Evolutionary conservation across 2,797 vertebrate species (phyloP), one percentile per base, ranked within the genome.

Genomic region (Cuniculus paca): DNA sequence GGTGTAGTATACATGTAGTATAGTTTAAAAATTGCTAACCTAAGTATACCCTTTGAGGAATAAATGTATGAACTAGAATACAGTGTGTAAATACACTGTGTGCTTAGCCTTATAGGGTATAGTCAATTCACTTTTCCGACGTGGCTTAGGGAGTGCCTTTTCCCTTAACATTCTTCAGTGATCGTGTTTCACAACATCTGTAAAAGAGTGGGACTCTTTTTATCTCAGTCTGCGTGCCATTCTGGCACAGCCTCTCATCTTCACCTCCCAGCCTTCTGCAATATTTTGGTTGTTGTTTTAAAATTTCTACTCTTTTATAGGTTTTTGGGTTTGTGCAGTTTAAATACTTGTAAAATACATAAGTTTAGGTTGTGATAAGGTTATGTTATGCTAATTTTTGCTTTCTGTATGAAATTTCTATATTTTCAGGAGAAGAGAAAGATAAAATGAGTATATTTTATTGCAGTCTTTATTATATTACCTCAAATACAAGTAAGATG

Each of bases 341-440:
- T 72, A 82, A 70, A 63, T 72, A 26, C 13, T 17, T 10, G 2
- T 85, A 10, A 50, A 50, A 63, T 45, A 45, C 50, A 45, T 58
- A 24, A 70, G 48, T 36, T 36, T 52, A 39, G 42, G 16, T 75
- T n/a, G 36, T 80, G 70, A 65, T 68, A 22, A 22, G 24, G 70
- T 83, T 91, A 74, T 42, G 80, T 74, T 34, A 16, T 91, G 74
- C 6, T 34, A 36, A 50, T 50, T 82, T 94, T 94, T 88, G 28
- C 10, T 79, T 70, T 90, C 65, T 14, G 60, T 77, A 16, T 50
- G 45, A 88, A 88, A 88, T 86, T 50, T 54, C 70, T 36, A 4
- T 65, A 34, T 85, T 90, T 96, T 91, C 72, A 91, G 87, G 82
- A 87, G 75, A 84, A 80, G 77, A 85, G 61, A 88, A 88, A 61